Percentiles rank a stretch among this genome's conserved stretches.
Evolutionary conservation across 2,888 invertebrate genomes (phyloP).

Genomic region (Polydrusus pterygomalis): DNA sequence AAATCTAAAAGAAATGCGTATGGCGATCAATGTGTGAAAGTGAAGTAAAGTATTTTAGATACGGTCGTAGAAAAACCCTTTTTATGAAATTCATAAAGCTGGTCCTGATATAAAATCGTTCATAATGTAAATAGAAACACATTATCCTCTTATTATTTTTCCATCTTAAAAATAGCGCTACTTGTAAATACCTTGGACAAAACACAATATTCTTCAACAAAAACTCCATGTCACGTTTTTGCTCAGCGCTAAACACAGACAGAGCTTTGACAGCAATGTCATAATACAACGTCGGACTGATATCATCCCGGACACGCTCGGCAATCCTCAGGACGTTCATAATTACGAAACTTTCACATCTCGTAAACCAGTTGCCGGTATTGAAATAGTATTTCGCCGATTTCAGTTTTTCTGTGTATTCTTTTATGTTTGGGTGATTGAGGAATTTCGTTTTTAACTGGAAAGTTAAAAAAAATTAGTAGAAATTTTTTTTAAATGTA

Average conservation of each 20-base stretch:
- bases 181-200: conserved; percentile 71
- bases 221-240: conserved; percentile 75
- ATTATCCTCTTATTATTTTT: too few relatives aligned
- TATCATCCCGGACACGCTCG: conserved; percentile 63
- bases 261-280: conserved; percentile 77
- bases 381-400: conserved; percentile 67
- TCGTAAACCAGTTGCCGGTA: conserved; percentile 78
- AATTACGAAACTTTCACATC: conserved; percentile 77
- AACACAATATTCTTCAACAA: conserved; percentile 78
- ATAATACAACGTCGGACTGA: conserved; percentile 75
- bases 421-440: conserved; percentile 66
- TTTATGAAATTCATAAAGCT: too few relatives aligned
- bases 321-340: conserved; percentile 74
- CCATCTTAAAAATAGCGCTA: background rate
- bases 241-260: conserved; percentile 77
- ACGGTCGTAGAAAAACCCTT: too few relatives aligned
- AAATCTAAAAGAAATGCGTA: conserved; percentile 70
- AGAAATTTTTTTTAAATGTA: too few relatives aligned
- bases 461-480: too few relatives aligned
- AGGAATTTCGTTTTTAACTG: conserved; percentile 71
- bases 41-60: too few relatives aligned
- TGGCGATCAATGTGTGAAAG: too few relatives aligned
- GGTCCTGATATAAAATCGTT: too few relatives aligned
- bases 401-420: conserved; percentile 72
- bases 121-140: too few relatives aligned